Conservation (phyloP, 2,888 invertebrate genomes). For the Oligia latruncula region DNA sequence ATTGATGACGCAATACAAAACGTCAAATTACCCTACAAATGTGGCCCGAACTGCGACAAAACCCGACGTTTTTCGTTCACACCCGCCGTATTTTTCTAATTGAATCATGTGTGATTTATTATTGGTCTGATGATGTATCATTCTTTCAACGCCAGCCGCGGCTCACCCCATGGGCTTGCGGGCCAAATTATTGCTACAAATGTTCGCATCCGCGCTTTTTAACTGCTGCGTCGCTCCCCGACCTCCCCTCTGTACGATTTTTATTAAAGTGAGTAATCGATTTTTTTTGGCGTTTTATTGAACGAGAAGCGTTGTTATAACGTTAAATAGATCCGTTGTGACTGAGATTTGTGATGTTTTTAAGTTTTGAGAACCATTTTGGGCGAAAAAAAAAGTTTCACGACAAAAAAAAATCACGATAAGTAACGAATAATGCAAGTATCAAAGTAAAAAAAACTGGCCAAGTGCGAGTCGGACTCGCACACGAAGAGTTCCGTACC, state of each 20-base stretch:
- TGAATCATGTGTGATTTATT: slow-evolving; percentile 90
- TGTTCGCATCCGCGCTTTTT: slow-evolving; percentile 87
- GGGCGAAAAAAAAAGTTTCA: not conserved
- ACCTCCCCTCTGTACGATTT: slow-evolving; percentile 78
- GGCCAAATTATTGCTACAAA: slow-evolving; percentile 89
- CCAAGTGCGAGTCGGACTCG: too few species aligned
- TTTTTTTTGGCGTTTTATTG: slow-evolving; percentile 77
- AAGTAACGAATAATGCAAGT: not conserved
- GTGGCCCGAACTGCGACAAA: slow-evolving; percentile 81
- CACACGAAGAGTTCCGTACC: too few species aligned
- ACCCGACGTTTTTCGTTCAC: slow-evolving; percentile 79
- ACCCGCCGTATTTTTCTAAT: slow-evolving; percentile 88
- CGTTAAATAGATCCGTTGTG: slow-evolving; percentile 63
- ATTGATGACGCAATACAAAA: slow-evolving; percentile 87
- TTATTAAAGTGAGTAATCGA: slow-evolving; percentile 85
- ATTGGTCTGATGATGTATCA: slow-evolving; percentile 90
- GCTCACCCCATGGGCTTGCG: slow-evolving; percentile 86
- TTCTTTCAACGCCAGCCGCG: slow-evolving; percentile 89
- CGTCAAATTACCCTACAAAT: slow-evolving; percentile 87
- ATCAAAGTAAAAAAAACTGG: not conserved
- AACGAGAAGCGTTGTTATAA: slow-evolving; percentile 68
- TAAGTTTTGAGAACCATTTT: not conserved
- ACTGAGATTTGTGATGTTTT: slow-evolving; percentile 23
- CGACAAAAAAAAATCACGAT: not conserved
- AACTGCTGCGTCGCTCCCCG: slow-evolving; percentile 79